phyloP scores from a whole-genome alignment of 2,888 invertebrate species.

The Amiota minor region DNA sequence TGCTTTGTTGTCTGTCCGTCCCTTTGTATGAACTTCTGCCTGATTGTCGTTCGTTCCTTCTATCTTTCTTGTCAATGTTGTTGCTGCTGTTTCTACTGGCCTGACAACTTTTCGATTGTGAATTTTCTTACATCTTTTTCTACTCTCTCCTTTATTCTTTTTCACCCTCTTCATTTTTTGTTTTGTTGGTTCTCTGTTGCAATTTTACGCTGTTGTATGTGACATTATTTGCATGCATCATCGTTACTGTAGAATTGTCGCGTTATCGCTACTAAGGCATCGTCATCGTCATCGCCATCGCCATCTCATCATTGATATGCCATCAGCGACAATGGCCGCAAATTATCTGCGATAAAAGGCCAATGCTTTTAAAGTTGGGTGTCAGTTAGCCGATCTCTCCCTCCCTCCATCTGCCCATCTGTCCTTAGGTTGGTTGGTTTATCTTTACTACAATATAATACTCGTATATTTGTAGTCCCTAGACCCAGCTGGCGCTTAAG shows the following conservation, averaged over 20 bases:
- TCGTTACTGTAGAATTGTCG: conserved; percentile 19
- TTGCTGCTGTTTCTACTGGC: neutral
- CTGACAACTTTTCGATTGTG: conserved; percentile 6
- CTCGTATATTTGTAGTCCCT: neutral
- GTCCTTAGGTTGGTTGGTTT: conserved; percentile 17
- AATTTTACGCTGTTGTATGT: conserved; percentile 22
- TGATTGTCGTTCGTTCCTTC: conserved; percentile 10
- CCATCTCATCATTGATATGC: conserved; percentile 64
- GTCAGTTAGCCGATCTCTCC: too few species aligned
- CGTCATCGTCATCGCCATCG: conserved; percentile 54
- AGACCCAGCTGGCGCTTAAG: conserved; percentile 21
- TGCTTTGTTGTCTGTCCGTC: conserved; percentile 42
- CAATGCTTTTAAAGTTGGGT: conserved; percentile 31
- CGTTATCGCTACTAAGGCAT: conserved; percentile 49
- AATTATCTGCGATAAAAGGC: conserved; percentile 59
- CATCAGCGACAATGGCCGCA: conserved; percentile 66
- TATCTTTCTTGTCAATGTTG: conserved; percentile 29
- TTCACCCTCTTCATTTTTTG: neutral
- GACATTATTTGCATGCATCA: conserved; percentile 60
- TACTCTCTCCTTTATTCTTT: conserved; percentile 14
- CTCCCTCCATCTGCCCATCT: neutral
- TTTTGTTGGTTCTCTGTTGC: neutral
- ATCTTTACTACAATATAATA: neutral
- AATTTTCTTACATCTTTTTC: neutral
- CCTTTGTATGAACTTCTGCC: conserved; percentile 34